Percentiles rank a stretch among this genome's conserved stretches.
These are phyloP conservation scores for Isurus oxyrinchus DNA, from an alignment of 2,113 vertebrate species.

Conservation along the genomic window DNA sequence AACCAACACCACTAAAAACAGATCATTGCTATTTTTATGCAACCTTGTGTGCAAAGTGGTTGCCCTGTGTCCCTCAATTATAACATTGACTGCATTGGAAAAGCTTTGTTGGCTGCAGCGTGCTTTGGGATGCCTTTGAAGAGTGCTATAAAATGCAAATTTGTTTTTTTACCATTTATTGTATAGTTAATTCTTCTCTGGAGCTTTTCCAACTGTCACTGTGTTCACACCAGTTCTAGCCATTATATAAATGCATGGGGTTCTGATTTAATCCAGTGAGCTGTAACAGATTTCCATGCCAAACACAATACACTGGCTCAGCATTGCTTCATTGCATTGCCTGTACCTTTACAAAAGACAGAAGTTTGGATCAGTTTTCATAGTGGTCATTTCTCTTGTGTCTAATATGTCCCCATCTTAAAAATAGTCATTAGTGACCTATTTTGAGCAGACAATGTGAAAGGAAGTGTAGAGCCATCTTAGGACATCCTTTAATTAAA, in stretches of 20 bases:
- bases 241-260: background rate
- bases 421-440: background rate
- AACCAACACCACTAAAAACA: background rate
- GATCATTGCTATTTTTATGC: background rate
- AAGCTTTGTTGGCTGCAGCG: background rate
- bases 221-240: background rate
- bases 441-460: background rate
- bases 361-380: background rate
- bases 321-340: background rate
- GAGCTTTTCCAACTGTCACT: background rate
- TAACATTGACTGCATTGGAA: background rate
- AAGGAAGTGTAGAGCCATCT: background rate
- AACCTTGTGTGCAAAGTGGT: background rate
- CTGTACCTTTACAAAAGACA: background rate
- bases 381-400: background rate
- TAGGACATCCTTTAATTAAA: constrained; percentile 8
- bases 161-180: background rate
- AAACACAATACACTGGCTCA: background rate
- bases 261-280: background rate
- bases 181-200: background rate
- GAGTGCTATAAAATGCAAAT: background rate
- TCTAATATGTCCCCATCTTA: background rate
- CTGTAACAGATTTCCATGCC: no score
- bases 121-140: background rate
- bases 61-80: background rate